Conservation (phyloP, 1,140 invertebrate species). For the Pantala flavescens region DNA sequence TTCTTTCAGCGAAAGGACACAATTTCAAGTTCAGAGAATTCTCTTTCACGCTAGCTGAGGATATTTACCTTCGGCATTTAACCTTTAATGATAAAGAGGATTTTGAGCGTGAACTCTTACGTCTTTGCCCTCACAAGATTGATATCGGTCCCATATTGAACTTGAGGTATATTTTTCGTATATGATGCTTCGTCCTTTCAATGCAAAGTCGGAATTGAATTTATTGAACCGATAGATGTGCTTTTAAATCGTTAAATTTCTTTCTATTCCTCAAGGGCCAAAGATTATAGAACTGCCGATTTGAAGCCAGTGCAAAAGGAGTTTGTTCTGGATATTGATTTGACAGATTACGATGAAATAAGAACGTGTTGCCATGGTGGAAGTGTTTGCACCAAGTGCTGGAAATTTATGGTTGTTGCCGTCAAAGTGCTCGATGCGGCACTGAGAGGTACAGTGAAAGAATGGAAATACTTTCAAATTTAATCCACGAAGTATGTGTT, state of each 20-base stretch:
- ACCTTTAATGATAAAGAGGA: constrained; percentile 75
- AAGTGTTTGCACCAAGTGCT: constrained; percentile 87
- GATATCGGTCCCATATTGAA: constrained; percentile 93
- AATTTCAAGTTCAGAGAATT: constrained; percentile 82
- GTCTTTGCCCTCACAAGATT: constrained; percentile 79
- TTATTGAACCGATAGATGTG: background rate
- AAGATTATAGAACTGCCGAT: constrained; percentile 42
- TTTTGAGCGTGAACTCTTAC: constrained; percentile 67
- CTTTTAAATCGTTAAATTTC: background rate
- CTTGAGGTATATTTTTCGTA: constrained; percentile 43
- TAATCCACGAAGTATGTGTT: background rate
- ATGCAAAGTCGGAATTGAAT: constrained; percentile 11
- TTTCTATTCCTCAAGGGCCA: constrained; percentile 37
- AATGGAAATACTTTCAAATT: constrained; percentile 23
- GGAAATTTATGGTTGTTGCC: constrained; percentile 93
- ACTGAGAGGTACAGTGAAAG: constrained; percentile 75
- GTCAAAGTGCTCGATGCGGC: constrained; percentile 80
- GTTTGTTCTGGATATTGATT: constrained; percentile 98
- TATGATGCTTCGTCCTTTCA: background rate
- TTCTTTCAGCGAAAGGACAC: constrained; percentile 46
- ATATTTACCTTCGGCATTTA: constrained; percentile 87
- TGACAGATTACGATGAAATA: constrained; percentile 98
- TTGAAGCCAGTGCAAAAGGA: constrained; percentile 65
- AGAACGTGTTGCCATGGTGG: constrained; percentile 82
- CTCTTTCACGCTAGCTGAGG: constrained; percentile 88